phyloP scores from a whole-genome alignment of 2,888 invertebrate species.

The Bugula neritina region DNA sequence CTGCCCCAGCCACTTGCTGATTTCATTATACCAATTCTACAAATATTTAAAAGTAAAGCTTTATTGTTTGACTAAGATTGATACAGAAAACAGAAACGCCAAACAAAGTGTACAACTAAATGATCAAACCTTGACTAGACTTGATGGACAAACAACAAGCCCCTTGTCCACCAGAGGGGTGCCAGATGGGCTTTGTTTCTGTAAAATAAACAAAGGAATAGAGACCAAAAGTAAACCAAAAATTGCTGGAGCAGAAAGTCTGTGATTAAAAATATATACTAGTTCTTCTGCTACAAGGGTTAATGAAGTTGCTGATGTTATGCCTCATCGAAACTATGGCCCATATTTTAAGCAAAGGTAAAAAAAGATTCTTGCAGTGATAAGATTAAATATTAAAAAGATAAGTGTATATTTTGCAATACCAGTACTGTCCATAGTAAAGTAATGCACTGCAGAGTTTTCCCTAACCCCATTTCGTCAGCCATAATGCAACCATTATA shows the following conservation, averaged over 20 bases:
- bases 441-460: constrained; percentile 94
- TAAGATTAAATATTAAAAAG: no score
- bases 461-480: constrained; percentile 98
- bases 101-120: not conserved
- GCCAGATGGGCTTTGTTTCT: constrained; percentile 82
- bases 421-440: constrained; percentile 84
- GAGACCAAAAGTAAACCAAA: no score
- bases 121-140: constrained; percentile 71
- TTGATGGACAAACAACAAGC: constrained; percentile 92
- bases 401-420: no score
- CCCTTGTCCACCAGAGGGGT: constrained; percentile 84
- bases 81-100: not conserved
- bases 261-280: no score
- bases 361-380: no score
- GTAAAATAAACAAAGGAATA: constrained; percentile 29
- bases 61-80: not conserved
- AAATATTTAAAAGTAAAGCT: constrained; percentile 30
- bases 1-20: constrained; percentile 87
- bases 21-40: constrained; percentile 95
- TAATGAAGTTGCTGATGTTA: no score
- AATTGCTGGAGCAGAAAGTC: no score
- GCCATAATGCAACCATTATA: constrained; percentile 98
- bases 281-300: no score
- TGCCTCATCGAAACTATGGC: no score
- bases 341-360: no score